Conservation (phyloP, 2,888 invertebrate genomes). For the Magallana nippona region DNA sequence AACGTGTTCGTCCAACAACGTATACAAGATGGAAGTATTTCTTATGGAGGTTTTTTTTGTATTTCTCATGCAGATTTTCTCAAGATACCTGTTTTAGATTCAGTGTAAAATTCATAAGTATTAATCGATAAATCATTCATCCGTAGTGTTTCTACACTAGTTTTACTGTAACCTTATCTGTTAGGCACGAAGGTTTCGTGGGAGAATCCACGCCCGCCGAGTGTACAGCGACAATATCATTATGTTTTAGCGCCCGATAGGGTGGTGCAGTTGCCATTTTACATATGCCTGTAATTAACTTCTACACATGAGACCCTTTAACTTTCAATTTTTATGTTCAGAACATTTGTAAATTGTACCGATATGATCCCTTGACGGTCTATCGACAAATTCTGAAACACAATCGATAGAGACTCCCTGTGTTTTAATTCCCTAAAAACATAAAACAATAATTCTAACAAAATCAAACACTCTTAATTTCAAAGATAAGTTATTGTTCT, state of each 20-base stretch:
- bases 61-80: not conserved
- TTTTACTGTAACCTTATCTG: slow-evolving; percentile 18
- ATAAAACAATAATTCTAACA: no score
- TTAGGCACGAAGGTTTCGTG: not conserved
- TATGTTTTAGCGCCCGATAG: slow-evolving; percentile 22
- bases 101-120: not conserved
- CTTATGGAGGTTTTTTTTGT: not conserved
- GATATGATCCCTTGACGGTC: not conserved
- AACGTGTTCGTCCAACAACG: not conserved
- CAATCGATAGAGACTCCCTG: not conserved
- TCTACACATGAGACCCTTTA: slow-evolving; percentile 32
- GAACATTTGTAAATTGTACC: slow-evolving; percentile 25
- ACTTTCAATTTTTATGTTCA: slow-evolving; percentile 26
- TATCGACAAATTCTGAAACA: not conserved
- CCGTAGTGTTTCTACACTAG: slow-evolving; percentile 3
- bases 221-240: slow-evolving; percentile 22
- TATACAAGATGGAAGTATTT: not conserved
- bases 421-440: not conserved
- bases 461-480: no score
- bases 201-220: slow-evolving; percentile 26
- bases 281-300: slow-evolving; percentile 25
- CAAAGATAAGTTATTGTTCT: no score
- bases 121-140: slow-evolving; percentile 27
- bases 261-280: slow-evolving; percentile 9
- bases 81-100: not conserved